Evolutionary conservation across 2,113 vertebrate species (phyloP), one percentile per base, ranked within the genome.

Genomic region (Choloepus hoffmanni): DNA sequence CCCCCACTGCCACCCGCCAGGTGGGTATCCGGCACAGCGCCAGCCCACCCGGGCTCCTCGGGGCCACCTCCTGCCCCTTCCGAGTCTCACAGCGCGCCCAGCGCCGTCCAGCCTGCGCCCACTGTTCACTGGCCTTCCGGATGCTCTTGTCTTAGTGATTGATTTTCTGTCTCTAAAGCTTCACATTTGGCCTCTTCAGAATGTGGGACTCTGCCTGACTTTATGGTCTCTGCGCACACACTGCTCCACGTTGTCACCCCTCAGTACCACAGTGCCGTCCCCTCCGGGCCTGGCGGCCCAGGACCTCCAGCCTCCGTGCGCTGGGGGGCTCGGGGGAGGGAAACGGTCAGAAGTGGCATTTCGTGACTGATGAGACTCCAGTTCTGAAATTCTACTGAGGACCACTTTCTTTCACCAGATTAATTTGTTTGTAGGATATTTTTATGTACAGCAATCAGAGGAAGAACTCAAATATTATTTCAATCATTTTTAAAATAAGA

Each of bases 1-100:
- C 90, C 98, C 98, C 26, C 99, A 98, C 95, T 97, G 98, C 72
- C 99, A 99, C 95, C 98, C 98, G 86, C 97, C 99, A 98, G 99
- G 99, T 99, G 76, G 94, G 99, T 95, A 40, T 83, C 5, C 5
- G 4, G 3, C 19, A 28, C 45, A 14, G 0, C 14, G 1, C 36
- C 12, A 0, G 5, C 14, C 36, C 4, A 55, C 63, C 43, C 53
- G 14, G 30, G 18, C n/a, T 60, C 50, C 12, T 45, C 43, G 26
- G 53, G 82, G 65, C 2, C 0, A 0, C 24, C 86, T 2, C 24
- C 24, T 3, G 19, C 24, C 9, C 7, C 24, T 90, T 74, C 74
- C 28, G 1, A 7, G 77, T 45, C 50, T 53, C 48, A 91, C 36
- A 78, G 18, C 43, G 2, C 26, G 4, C 79, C 70, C 60, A 3